Evolutionary conservation across 2,113 vertebrate genomes (phyloP).

Genomic region (mouse (Mus musculus)): DNA sequence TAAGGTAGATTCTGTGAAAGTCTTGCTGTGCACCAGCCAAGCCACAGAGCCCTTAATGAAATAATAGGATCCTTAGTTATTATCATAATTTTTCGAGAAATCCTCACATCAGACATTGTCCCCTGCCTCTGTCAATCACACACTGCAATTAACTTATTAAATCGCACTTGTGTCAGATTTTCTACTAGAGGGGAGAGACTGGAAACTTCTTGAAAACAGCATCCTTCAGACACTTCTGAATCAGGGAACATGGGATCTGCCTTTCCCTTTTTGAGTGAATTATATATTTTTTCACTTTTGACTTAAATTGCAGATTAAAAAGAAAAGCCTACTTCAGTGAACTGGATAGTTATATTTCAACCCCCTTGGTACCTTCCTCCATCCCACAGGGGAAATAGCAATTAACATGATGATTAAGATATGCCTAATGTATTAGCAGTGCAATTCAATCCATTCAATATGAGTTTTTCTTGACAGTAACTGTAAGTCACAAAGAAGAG

Average conservation of each 20-base stretch:
- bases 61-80: slow-evolving; percentile 77
- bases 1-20: slow-evolving; percentile 67
- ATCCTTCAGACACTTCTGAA: slow-evolving; percentile 73
- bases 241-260: slow-evolving; percentile 53
- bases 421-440: slow-evolving; percentile 53
- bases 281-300: slow-evolving; percentile 70
- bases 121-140: slow-evolving; percentile 80
- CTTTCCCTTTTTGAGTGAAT: slow-evolving; percentile 63
- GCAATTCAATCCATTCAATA: slow-evolving; percentile 38
- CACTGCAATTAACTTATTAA: slow-evolving; percentile 81
- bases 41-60: slow-evolving; percentile 75
- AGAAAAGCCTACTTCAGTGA: slow-evolving; percentile 45
- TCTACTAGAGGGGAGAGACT: slow-evolving; percentile 68
- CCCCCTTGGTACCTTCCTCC: background rate
- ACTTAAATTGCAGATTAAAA: slow-evolving; percentile 68
- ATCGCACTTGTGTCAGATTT: slow-evolving; percentile 79
- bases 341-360: slow-evolving; percentile 35
- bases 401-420: slow-evolving; percentile 65
- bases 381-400: slow-evolving; percentile 45
- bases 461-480: slow-evolving; percentile 52
- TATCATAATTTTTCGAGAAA: slow-evolving; percentile 75
- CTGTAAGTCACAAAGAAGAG: slow-evolving; percentile 40
- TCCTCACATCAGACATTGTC: slow-evolving; percentile 75
- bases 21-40: slow-evolving; percentile 74
- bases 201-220: slow-evolving; percentile 79